Base-by-base conservation (phyloP, 2,888 invertebrate species). In the Eretmocerus hayati region DNA sequence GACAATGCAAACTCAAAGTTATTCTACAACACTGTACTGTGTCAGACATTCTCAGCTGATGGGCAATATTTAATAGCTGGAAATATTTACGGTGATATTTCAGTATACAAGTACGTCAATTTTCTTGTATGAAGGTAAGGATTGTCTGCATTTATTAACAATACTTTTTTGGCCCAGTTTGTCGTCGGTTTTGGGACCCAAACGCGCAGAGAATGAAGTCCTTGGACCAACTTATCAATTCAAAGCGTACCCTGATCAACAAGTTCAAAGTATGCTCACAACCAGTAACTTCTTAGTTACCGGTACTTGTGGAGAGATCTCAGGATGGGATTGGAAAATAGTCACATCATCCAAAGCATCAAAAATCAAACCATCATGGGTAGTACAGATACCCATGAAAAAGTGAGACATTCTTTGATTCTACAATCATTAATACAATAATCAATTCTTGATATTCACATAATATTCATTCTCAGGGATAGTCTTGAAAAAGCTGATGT, bases 11-110 rank as follows among this genome's bases (percentile, higher is more conserved):
- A 45, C 38, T 45, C 42, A 45, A 85, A 83, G 75, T 75, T 77
- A 43, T 76, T 82, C 58, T 91, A 92, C 63, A 90, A 88, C 56
- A 89, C 90, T 31, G 80, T 92, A 39, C 75, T 89, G 54, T 81
- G 85, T 22, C 90, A 92, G 73, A 76, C 84, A 2, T 85, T 89
- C 70, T 90, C 92, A 0, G 84, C 86, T 0, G 89, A 89, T 66
- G 88, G 90, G 5, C 84, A 85, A 66, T 90, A 81, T 72, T 77
- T 93, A 44, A 76, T 86, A 48, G 85, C 86, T 56, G 90, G 89
- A 16, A 90, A 88, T 72, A 85, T 86, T 60, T 90, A 86, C 67
- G 91, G 93, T 5, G 83, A 85, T 65, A 78, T 93, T 45, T 87
- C 87, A 23, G 75, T 90, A 44, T 90, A 83, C 69, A 84, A 86